Evolutionary conservation across 2,797 vertebrate genomes (phyloP).

Genomic region (Halcyon leucocephala): DNA sequence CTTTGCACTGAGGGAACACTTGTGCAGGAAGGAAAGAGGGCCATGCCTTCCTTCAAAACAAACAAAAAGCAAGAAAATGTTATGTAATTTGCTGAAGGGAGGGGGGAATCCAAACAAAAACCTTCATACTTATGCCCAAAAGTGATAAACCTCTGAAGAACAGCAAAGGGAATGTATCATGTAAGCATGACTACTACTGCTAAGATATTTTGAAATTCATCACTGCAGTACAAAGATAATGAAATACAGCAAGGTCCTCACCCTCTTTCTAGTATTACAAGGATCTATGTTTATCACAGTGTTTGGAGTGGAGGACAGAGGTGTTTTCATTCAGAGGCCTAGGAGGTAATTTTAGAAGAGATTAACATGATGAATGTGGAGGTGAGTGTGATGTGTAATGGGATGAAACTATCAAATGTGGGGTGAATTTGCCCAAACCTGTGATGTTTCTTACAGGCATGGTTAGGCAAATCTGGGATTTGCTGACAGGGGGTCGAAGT

Average conservation of each 20-base stretch:
- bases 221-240: slow-evolving; percentile 2
- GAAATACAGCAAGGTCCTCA: slow-evolving; percentile 29
- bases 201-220: slow-evolving; percentile 31
- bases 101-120: neutral
- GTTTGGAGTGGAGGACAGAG: neutral
- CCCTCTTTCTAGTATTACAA: slow-evolving; percentile 29
- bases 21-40: neutral
- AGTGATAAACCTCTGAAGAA: slow-evolving; percentile 1
- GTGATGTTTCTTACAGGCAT: accelerated
- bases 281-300: slow-evolving; percentile 36
- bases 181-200: slow-evolving; percentile 6
- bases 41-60: neutral
- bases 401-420: neutral
- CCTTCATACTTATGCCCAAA: neutral
- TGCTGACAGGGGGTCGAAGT: neutral
- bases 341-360: slow-evolving; percentile 51
- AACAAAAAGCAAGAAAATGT: neutral
- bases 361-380: slow-evolving; percentile 2
- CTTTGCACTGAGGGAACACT: neutral
- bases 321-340: slow-evolving; percentile 46
- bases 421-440: neutral
- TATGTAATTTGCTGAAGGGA: neutral
- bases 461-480: neutral
- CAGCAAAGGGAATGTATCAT: neutral
- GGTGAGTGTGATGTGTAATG: neutral